Percentiles rank a stretch among this genome's conserved stretches.
These are phyloP conservation scores for Nannospalax galili DNA, from an alignment of 2,113 vertebrate genomes.

Conservation along the genomic window DNA sequence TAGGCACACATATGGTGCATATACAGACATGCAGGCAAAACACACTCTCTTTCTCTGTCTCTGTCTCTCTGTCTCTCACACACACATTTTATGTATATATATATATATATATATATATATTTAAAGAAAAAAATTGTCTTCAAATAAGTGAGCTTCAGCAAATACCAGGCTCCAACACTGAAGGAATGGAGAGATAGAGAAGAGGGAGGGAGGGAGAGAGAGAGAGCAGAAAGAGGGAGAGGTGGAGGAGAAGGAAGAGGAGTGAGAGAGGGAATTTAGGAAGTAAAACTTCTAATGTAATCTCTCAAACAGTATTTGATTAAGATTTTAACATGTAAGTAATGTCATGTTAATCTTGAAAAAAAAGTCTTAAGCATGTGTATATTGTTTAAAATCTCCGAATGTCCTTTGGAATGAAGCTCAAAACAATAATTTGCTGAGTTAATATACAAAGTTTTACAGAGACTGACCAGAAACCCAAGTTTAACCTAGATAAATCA, in stretches of 20 bases:
- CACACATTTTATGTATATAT: too few species aligned
- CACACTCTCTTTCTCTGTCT: too few species aligned
- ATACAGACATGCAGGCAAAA: too few species aligned
- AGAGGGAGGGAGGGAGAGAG: too few species aligned
- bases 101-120: too few species aligned
- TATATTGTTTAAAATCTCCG: not conserved
- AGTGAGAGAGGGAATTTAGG: not conserved
- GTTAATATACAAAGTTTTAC: not conserved
- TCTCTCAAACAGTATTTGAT: not conserved
- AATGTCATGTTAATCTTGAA: not conserved
- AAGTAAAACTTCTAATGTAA: not conserved
- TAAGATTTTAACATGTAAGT: not conserved
- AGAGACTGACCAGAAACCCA: not conserved
- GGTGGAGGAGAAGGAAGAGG: too few species aligned
- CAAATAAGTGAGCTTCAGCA: not conserved
- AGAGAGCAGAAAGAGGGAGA: too few species aligned
- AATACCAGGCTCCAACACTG: not conserved
- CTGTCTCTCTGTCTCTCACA: too few species aligned
- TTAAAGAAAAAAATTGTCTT: not conserved
- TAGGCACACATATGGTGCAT: too few species aligned
- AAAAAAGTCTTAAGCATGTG: not conserved
- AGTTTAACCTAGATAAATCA: not conserved
- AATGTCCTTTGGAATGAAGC: not conserved
- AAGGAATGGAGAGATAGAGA: too few species aligned
- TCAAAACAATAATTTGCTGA: not conserved